These are phyloP conservation scores for Aythya baeri DNA, from an alignment of 2,113 vertebrate species.

Conservation along the genomic window DNA sequence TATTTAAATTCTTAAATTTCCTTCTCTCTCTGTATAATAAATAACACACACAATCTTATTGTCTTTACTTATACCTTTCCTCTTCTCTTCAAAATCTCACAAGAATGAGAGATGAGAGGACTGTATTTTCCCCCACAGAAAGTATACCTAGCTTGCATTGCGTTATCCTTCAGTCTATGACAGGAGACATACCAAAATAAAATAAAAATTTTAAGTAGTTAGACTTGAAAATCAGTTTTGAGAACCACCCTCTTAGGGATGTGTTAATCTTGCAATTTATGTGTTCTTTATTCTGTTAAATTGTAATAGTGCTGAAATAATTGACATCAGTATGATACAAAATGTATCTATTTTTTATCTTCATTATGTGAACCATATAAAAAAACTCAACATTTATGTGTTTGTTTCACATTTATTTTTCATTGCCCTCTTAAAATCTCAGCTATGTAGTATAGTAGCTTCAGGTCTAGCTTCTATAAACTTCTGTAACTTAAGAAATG, in stretches of 20 bases:
- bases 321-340: neutral
- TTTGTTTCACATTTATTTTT: neutral
- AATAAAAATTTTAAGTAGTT: neutral
- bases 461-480: neutral
- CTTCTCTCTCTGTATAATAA: neutral
- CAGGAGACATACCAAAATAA: neutral
- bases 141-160: accelerated
- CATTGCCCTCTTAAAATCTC: neutral
- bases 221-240: neutral
- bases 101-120: neutral
- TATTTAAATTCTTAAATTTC: neutral
- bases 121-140: neutral
- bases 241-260: neutral
- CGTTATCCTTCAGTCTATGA: neutral
- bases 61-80: neutral
- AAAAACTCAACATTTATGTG: neutral
- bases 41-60: neutral
- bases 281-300: neutral
- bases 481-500: neutral
- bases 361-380: neutral
- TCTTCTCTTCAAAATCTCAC: neutral
- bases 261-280: neutral
- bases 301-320: neutral
- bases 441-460: neutral
- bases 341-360: neutral